Base-by-base conservation (phyloP, 2,797 vertebrate genomes). In the Acropternis orthonyx region DNA sequence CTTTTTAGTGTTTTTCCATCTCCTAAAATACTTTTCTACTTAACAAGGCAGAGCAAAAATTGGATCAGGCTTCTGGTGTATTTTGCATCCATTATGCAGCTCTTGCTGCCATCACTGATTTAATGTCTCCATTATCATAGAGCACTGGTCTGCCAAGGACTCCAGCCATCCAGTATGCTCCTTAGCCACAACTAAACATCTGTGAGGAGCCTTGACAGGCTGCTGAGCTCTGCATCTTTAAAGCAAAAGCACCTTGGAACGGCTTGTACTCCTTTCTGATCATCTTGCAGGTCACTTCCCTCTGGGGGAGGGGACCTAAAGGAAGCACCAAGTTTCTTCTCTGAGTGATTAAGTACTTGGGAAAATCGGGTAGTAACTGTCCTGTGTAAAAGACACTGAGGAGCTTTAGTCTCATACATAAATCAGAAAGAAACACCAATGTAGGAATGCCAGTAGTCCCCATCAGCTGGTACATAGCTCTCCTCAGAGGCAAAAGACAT, bases 41-140 rank as follows among this genome's bases (percentile, higher is more conserved):
- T 86, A 91, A 93, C 56, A 93, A 95, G 39, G 61, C 85, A 89
- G 49, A 95, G 89, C 74, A 92, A 95, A 92, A 95, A 88, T 88
- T 91, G 86, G 82, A 95, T 95, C 88, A 71, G 72, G 59, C 65
- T 91, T 88, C 86, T 67, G 89, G 55, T 43, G 63, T 85, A 77
- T 94, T 95, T 96, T 96, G 90, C 88, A 97, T 96, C 92, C 95
- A 92, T 97, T 97, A 93, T 93, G 94, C 93, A 95, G 88, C 61
- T 94, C 84, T 91, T 91, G 75, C 93, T 97, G 96, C 94, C 81
- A 85, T 79, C 69, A 55, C 92, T 95, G 93, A 97, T 95, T 96
- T 97, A 96, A 84, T 78, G 36, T 94, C 84, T 96, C 94, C 91
- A 95, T 96, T 97, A 96, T 90, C 59, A 56, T 37, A 49, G 81